Base-by-base conservation (phyloP, 2,888 invertebrate genomes). In the Cerastoderma edule region DNA sequence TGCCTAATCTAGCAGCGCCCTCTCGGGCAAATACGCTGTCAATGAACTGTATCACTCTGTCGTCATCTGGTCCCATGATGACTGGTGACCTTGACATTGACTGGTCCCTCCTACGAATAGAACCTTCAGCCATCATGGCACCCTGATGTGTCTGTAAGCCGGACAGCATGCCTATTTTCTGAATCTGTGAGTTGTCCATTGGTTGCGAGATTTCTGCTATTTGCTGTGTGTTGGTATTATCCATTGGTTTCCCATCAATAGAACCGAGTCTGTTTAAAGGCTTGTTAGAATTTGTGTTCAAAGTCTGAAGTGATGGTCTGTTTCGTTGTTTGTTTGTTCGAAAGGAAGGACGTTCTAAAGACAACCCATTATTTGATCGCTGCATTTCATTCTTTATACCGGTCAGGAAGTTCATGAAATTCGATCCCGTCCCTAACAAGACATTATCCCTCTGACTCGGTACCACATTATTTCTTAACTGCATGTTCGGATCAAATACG, bases 41-140 rank as follows among this genome's bases (percentile, higher is more conserved):
- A n/a, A 57, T 32, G 6, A 57, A 57, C 33, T 57, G 57, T 0
- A 57, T 57, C 0, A 57, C 57, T 32, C 57, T 30, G 10, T 57
- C 32, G 33, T 57, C 57, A 32, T 57, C 57, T 19, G 57, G 57
- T 24, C 6, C 19, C 19, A 57, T 16, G 16, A 8, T 22, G n/a
- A 4, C 33, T 3, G 57, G 16, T 8, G 57, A 22, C 22, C 33
- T 32, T 16, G 57, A 22, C 22, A 19, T 32, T 16, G 33, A 32
- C n/a, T n/a, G 30, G 28, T 32, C 57, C n/a, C 3, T 16, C n/a
- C n/a, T 19, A 2, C 28, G 30, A 8, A 0, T 57, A 19, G 19
- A n/a, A n/a, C 33, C 19, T 32, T 32, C 19, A 16, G 10, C 22
- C 22, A 57, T 13, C 1, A 19, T 57, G 3, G 2, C 6, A 24